These are phyloP conservation scores for Toxostoma redivivum DNA, from an alignment of 2,113 vertebrate genomes.

Conservation along the genomic window DNA sequence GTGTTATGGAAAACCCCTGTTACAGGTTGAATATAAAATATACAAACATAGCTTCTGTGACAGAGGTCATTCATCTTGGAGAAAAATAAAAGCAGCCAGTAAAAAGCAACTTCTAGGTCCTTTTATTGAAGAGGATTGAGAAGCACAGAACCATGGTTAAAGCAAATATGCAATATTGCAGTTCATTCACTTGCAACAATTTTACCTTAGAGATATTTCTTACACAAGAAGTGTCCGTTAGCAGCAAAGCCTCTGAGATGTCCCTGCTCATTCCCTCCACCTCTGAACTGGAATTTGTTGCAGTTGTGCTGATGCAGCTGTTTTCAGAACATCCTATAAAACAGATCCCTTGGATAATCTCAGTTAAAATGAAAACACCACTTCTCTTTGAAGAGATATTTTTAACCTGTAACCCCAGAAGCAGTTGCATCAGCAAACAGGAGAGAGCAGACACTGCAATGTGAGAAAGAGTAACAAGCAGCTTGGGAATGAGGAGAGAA, in stretches of 20 bases:
- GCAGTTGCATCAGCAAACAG: conserved; percentile 2
- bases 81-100: neutral
- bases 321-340: neutral
- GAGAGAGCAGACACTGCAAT: neutral
- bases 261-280: neutral
- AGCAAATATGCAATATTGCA: neutral
- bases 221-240: neutral
- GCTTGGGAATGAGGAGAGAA: neutral
- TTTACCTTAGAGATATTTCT: neutral
- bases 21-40: neutral
- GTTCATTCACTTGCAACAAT: neutral
- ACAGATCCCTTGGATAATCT: neutral
- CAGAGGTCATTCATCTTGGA: neutral
- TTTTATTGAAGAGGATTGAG: neutral
- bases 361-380: neutral
- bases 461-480: neutral
- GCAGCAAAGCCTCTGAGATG: neutral
- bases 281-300: neutral
- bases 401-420: conserved; percentile 13
- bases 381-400: neutral
- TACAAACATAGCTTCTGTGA: neutral
- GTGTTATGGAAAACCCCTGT: neutral
- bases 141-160: neutral
- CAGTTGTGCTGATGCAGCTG: neutral
- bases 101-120: neutral